Conservation (phyloP, 2,888 invertebrate species). For the Folsomia candida region DNA sequence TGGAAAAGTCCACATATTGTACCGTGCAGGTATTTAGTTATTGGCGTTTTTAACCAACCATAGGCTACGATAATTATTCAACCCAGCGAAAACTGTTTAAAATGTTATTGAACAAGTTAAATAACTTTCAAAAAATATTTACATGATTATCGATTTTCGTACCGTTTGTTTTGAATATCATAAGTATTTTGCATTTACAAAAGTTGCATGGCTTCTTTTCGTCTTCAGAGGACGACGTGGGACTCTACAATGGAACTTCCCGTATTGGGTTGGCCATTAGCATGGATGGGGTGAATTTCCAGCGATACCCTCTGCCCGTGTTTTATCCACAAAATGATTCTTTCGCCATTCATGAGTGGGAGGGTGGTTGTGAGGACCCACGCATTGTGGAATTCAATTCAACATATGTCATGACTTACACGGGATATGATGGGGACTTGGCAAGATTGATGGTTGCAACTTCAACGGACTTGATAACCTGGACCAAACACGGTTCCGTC, state of each 20-base stretch:
- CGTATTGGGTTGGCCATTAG: slow-evolving; percentile 45
- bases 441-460: slow-evolving; percentile 44
- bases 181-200: too few relatives aligned
- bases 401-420: slow-evolving; percentile 41
- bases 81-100: too few relatives aligned
- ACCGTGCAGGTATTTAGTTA: too few relatives aligned
- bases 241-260: slow-evolving; percentile 41
- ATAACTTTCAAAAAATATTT: too few relatives aligned
- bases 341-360: slow-evolving; percentile 38
- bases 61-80: too few relatives aligned
- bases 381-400: slow-evolving; percentile 29
- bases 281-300: slow-evolving; percentile 38
- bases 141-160: too few relatives aligned
- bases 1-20: slow-evolving; percentile 39
- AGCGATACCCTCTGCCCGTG: slow-evolving; percentile 29
- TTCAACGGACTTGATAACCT: slow-evolving; percentile 26
- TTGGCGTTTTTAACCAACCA: too few relatives aligned
- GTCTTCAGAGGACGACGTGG: slow-evolving; percentile 46
- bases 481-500: slow-evolving; percentile 42
- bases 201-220: too few relatives aligned
- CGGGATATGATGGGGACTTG: slow-evolving; percentile 37
- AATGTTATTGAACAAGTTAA: too few relatives aligned
- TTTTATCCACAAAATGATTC: slow-evolving; percentile 42
- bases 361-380: slow-evolving; percentile 46
- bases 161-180: too few relatives aligned